Evolutionary conservation across 2,888 invertebrate genomes (phyloP).

Genomic region (Deilephila porcellus): DNA sequence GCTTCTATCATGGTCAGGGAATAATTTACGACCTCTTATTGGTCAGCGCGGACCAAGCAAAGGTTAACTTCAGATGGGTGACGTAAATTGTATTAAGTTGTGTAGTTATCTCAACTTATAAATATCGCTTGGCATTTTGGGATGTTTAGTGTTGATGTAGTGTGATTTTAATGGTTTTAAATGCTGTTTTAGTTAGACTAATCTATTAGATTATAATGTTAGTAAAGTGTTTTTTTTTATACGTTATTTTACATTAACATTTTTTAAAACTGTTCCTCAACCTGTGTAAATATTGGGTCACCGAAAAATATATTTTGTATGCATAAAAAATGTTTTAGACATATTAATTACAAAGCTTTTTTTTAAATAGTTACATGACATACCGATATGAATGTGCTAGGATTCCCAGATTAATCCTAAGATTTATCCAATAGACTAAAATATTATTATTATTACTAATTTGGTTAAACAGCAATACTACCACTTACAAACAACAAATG

Average conservation of each 20-base stretch:
- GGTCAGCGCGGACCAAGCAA: conserved; percentile 7
- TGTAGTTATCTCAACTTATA: not conserved
- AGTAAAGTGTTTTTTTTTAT: too few relatives aligned
- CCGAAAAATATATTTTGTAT: too few relatives aligned
- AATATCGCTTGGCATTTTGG: not conserved
- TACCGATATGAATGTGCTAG: too few relatives aligned
- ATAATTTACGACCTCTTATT: not conserved
- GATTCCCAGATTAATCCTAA: too few relatives aligned
- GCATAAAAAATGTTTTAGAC: too few relatives aligned
- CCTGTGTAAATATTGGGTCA: too few relatives aligned
- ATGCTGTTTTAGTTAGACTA: not conserved
- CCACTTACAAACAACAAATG: not conserved
- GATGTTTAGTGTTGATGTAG: not conserved
- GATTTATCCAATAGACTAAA: too few relatives aligned
- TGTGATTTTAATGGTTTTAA: not conserved
- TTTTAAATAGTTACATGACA: too few relatives aligned
- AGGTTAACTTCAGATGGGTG: conserved; percentile 24
- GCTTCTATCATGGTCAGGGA: not conserved
- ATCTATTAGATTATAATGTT: not conserved
- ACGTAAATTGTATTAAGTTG: not conserved
- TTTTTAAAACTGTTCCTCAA: too few relatives aligned
- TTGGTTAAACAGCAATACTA: not conserved
- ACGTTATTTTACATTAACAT: too few relatives aligned
- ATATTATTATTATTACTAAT: too few relatives aligned
- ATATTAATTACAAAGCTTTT: too few relatives aligned